A percentile compares a stretch with the other conserved stretches of the same genome.
Conservation (phyloP, 2,888 invertebrate species). For the Thereva unica region DNA sequence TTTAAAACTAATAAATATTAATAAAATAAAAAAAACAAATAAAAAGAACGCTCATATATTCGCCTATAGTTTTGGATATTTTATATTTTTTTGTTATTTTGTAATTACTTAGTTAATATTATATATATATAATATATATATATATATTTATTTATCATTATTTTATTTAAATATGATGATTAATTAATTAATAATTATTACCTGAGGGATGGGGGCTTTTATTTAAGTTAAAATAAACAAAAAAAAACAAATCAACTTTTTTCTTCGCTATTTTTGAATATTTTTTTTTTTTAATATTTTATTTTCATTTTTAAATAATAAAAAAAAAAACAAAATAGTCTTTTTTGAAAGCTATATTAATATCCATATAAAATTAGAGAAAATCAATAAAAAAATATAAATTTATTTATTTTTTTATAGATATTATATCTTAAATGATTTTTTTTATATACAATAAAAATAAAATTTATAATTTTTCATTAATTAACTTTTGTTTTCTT, state of each 20-base stretch:
- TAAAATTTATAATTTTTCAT: too few relatives aligned
- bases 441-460: too few relatives aligned
- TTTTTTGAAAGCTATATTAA: too few relatives aligned
- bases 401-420: too few relatives aligned
- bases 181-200: conserved; percentile 19
- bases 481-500: too few relatives aligned
- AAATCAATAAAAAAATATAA: too few relatives aligned
- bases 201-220: conserved; percentile 37
- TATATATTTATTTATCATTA: conserved; percentile 13
- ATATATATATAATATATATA: conserved; percentile 14
- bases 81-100: conserved; percentile 7
- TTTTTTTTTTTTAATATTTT: conserved; percentile 11
- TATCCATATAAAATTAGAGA: too few relatives aligned
- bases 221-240: conserved; percentile 16
- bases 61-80: conserved; percentile 34
- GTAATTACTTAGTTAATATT: conserved; percentile 15
- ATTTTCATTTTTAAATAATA: conserved; percentile 1
- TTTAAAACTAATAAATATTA: conserved; percentile 28
- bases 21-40: conserved; percentile 35
- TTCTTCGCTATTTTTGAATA: conserved; percentile 8
- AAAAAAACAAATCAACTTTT: conserved; percentile 10
- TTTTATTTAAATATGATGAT: conserved; percentile 6
- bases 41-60: conserved; percentile 32
- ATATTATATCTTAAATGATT: too few relatives aligned
- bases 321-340: background rate